Base-by-base conservation (phyloP, 2,113 vertebrate species). In the Tinamus guttatus region DNA sequence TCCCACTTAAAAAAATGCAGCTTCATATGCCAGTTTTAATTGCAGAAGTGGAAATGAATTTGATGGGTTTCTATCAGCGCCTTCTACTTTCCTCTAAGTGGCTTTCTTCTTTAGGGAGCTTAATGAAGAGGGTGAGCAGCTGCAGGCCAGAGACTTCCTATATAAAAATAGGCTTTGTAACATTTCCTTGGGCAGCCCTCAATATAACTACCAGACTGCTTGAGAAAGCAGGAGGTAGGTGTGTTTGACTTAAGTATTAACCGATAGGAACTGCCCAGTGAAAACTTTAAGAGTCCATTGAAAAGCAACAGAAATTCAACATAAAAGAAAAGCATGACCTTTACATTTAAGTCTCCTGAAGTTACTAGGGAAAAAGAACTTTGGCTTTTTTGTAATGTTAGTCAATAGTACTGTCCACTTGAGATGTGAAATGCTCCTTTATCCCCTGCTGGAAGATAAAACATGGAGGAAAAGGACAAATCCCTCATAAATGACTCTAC, bases 261-360 rank as follows among this genome's bases (percentile, higher is more conserved):
- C 34, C 59, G 56, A 65, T 18, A 78, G 43, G 30, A 92, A 63
- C 47, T 73, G 52, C 64, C 38, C 63, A 45, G 36, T 80, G 58
- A 89, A 74, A 92, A 36, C 25, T 92, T 82, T 51, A 85, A 25
- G 1, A 81, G 56, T 34, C 38, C 73, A 84, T 58, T 81, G 77
- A 93, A 95, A 92, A 90, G 63, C 69, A 90, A 87, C 45, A 86
- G 34, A 79, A 81, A 90, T 64, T 85, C 67, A 93, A 41, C 49
- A 92, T 87, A 49, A 95, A 95, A 95, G 11, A 19, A 79, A 92
- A 92, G 34, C 52, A 36, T 92, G 92, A 93, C 89, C 82, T 97
- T 96, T 94, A 70, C 17, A 22, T 88, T 87, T 82, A 93, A 94
- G 34, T 79, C 71, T 93, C 22, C 49, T 85, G 62, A 79, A 93